These are phyloP conservation scores for Drosophila elegans DNA, from an alignment of 1,140 invertebrate genomes.

Conservation along the genomic window DNA sequence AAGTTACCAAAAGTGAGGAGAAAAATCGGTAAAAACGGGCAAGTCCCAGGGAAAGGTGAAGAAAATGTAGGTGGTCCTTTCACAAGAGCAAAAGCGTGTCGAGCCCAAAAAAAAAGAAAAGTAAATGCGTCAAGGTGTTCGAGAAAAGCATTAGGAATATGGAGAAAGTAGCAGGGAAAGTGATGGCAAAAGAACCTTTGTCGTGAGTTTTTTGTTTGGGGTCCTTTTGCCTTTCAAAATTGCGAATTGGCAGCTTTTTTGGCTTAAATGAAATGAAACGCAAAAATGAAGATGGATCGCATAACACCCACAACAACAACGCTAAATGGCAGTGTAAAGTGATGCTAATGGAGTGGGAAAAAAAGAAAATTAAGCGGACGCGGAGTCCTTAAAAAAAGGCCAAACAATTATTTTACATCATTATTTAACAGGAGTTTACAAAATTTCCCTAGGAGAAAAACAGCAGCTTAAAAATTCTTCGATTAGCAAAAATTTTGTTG, in stretches of 20 bases:
- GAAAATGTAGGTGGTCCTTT: slow-evolving; percentile 16
- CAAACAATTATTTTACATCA: background rate
- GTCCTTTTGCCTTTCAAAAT: slow-evolving; percentile 32
- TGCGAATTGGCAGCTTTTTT: slow-evolving; percentile 41
- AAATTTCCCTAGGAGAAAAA: too few species aligned
- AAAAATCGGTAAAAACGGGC: slow-evolving; percentile 1
- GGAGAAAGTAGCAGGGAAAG: slow-evolving; percentile 5
- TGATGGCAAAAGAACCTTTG: slow-evolving; percentile 31
- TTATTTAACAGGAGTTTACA: too few species aligned
- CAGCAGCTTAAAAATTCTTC: too few species aligned
- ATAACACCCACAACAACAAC: slow-evolving; percentile 49
- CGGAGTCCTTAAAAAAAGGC: background rate
- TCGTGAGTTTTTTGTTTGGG: background rate
- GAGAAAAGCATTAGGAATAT: slow-evolving; percentile 6
- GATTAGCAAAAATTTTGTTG: too few species aligned
- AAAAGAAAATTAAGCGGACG: background rate
- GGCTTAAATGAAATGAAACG: slow-evolving; percentile 59
- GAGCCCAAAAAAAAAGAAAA: slow-evolving; percentile 48
- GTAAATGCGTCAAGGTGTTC: slow-evolving; percentile 67
- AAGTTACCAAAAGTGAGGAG: slow-evolving; percentile 40
- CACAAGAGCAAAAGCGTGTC: slow-evolving; percentile 75
- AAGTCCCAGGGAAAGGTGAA: slow-evolving; percentile 3
- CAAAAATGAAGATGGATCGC: slow-evolving; percentile 78
- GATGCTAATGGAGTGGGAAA: slow-evolving; percentile 14
- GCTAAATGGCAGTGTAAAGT: slow-evolving; percentile 20